Conservation (phyloP, 2,113 vertebrate genomes). For the Catharus minimus region DNA sequence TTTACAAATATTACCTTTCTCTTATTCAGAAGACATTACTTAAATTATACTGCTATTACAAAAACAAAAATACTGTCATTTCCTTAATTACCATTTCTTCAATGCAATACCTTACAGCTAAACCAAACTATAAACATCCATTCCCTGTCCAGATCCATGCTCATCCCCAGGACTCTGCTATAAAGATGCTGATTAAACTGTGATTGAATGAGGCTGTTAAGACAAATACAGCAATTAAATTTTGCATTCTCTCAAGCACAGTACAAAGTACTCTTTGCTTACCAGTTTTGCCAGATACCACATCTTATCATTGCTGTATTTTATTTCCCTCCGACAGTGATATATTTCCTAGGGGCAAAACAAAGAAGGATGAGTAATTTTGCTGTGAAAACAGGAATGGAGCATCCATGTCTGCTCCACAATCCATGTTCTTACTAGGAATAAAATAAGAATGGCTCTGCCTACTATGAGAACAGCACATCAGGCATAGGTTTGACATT, state of each 20-base stretch:
- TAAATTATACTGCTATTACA: neutral
- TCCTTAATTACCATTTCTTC: neutral
- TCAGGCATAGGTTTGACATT: neutral
- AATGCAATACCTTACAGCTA: neutral
- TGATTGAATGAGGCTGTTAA: neutral
- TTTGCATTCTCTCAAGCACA: neutral
- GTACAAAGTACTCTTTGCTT: conserved; percentile 42
- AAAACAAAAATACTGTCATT: neutral
- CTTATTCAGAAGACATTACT: neutral
- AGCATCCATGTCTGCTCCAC: neutral
- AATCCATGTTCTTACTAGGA: neutral
- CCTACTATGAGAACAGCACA: neutral
- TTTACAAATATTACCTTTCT: neutral
- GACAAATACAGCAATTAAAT: neutral
- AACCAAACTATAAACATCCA: neutral
- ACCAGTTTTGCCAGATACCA: conserved; percentile 98
- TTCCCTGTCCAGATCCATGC: neutral
- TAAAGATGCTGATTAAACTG: neutral
- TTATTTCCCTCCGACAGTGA: conserved; percentile 91
- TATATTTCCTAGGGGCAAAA: conserved; percentile 81
- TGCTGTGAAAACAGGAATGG: neutral
- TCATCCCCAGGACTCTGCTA: neutral
- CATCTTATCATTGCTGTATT: conserved; percentile 98
- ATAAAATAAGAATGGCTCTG: neutral
- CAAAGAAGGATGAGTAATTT: neutral